Conservation (phyloP, 1,140 invertebrate species). For the Drosophila chauvacae region DNA sequence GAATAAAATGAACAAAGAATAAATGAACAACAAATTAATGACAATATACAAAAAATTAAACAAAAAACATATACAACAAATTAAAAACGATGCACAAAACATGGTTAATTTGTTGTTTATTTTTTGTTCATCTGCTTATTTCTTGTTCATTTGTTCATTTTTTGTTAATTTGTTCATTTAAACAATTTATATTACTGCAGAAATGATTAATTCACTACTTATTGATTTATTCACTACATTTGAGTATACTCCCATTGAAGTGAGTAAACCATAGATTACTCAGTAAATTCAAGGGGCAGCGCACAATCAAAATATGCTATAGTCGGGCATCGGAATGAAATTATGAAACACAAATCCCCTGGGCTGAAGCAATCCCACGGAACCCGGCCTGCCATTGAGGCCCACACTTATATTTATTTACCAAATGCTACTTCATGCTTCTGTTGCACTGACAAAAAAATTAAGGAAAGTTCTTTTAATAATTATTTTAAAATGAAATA, state of each 20-base stretch:
- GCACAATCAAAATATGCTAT: background rate
- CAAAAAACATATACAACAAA: too few relatives aligned
- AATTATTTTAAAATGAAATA: background rate
- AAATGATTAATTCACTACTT: background rate
- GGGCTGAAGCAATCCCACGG: constrained; percentile 1
- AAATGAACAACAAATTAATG: too few relatives aligned
- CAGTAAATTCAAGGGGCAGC: background rate
- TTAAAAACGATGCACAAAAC: too few relatives aligned
- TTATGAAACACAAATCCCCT: constrained; percentile 27
- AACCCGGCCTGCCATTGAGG: background rate
- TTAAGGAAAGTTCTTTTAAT: background rate
- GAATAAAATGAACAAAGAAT: background rate
- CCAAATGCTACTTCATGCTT: constrained; percentile 4
- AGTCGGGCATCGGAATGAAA: background rate
- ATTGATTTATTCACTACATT: background rate
- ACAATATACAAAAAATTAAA: too few relatives aligned
- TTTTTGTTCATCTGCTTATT: too few relatives aligned
- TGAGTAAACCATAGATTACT: background rate
- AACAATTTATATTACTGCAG: background rate
- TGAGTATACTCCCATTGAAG: background rate
- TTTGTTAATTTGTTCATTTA: background rate
- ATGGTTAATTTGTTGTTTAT: too few relatives aligned
- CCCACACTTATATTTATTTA: constrained; percentile 8
- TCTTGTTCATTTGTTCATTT: too few relatives aligned
- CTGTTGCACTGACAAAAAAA: constrained; percentile 1